Evolutionary conservation across 2,797 vertebrate species (phyloP), one percentile per base, ranked within the genome.

Genomic region (Channa striata): DNA sequence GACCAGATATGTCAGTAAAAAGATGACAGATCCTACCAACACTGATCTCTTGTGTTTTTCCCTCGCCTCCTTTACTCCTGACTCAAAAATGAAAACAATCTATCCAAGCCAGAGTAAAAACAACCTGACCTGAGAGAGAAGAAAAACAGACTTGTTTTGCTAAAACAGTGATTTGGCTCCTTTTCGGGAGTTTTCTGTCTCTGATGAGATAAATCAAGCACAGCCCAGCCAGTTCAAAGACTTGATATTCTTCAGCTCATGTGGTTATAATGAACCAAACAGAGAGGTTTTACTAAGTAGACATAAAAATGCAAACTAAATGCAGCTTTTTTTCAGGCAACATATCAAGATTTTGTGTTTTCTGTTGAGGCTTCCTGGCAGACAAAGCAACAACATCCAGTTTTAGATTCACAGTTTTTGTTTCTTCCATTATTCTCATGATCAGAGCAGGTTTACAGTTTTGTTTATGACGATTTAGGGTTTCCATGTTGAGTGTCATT

Each of bases 91-190:
- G 3, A 71, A 79, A 72, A 44, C 17, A 40, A 13, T 10, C 36
- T n/a, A 76, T 59, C 34, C 52, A 64, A 33, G 30, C 58, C 25
- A 66, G 58, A 70, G 13, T 39, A 71, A 39, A 68, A 68, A 68
- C 53, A 48, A 53, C 25, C 25, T 64, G 74, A 75, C 43, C 66
- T 34, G 47, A 70, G 33, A 59, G 43, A 84, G 74, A 67, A 72
- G 77, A 87, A 89, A 90, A 90, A 84, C 85, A 87, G 77, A 78
- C 68, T 71, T 83, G 75, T 83, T 90, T 83, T 77, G 66, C 48
- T 46, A 64, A 70, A 63, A 58, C 12, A 19, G 50, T 1, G 66
- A 72, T 82, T 69, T 81, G 64, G 68, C 67, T 82, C 11, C 30
- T 71, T 80, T 62, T 36, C 14, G 39, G 62, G 68, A 74, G 25